These are phyloP conservation scores for Melanophora roralis DNA, from an alignment of 2,888 invertebrate genomes.

Conservation along the genomic window DNA sequence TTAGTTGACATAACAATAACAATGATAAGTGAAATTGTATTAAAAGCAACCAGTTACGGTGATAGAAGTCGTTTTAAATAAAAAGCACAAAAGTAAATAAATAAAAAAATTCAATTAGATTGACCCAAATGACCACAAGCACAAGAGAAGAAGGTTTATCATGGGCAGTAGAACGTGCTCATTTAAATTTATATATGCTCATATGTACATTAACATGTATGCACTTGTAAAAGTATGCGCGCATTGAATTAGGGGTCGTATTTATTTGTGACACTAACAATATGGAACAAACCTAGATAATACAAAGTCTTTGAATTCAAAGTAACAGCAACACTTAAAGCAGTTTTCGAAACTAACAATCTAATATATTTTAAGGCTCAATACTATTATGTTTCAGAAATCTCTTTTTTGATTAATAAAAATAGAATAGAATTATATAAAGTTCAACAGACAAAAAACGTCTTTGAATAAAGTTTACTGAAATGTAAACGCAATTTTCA, in stretches of 20 bases:
- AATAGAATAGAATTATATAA: no score
- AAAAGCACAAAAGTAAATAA: background rate
- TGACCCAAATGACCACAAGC: constrained; percentile 44
- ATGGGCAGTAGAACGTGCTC: background rate
- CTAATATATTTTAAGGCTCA: no score
- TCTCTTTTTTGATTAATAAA: no score
- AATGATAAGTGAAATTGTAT: background rate
- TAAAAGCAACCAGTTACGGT: background rate
- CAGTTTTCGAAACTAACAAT: no score
- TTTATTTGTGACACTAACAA: background rate
- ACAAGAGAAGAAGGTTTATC: constrained; percentile 9
- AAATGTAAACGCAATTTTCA: no score
- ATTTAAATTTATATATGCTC: background rate
- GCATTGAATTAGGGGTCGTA: no score
- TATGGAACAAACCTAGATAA: background rate
- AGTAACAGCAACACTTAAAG: background rate
- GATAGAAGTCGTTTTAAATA: background rate
- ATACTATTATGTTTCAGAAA: no score
- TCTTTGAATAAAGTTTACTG: no score
- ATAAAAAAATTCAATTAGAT: constrained; percentile 45
- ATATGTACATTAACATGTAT: no score
- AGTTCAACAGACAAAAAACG: no score
- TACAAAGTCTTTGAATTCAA: constrained; percentile 13
- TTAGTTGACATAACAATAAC: constrained; percentile 15
- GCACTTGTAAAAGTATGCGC: no score